phyloP scores from a whole-genome alignment of 2,888 invertebrate species.

The Athalia rosae region DNA sequence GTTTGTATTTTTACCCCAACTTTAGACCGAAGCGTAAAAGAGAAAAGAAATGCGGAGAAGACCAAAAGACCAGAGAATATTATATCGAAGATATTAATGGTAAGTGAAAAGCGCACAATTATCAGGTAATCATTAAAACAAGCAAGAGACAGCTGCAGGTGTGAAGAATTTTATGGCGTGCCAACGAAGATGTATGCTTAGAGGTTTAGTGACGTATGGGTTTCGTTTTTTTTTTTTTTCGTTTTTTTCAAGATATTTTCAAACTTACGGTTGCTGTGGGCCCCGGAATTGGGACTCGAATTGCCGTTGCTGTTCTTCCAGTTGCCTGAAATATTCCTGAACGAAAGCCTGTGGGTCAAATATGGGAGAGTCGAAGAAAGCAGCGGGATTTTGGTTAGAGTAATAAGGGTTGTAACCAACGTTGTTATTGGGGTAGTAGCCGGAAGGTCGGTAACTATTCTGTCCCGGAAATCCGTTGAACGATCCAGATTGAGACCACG shows the following conservation, averaged over 20 bases:
- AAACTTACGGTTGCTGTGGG: constrained; percentile 61
- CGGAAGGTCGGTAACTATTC: neutral
- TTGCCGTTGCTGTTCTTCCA: constrained; percentile 57
- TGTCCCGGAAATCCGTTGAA: neutral
- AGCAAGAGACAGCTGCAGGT: neutral
- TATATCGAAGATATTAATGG: constrained; percentile 16
- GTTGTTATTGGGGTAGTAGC: neutral
- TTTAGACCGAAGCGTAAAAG: constrained; percentile 42
- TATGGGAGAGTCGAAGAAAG: neutral
- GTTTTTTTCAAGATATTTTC: neutral
- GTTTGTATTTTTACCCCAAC: constrained; percentile 39
- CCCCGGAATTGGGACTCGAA: constrained; percentile 50
- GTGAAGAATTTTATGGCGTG: neutral
- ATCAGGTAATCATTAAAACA: neutral
- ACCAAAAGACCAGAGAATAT: constrained; percentile 38
- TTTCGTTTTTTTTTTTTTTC: too few relatives aligned
- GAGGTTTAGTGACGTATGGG: too few relatives aligned
- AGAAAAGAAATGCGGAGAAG: constrained; percentile 33
- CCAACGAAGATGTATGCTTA: too few relatives aligned
- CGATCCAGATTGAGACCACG: neutral
- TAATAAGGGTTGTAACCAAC: constrained; percentile 18
- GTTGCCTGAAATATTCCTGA: constrained; percentile 54
- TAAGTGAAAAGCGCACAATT: constrained; percentile 30
- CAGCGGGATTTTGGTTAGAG: neutral
- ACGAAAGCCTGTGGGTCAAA: constrained; percentile 50